These are phyloP conservation scores for Leucopsar rothschildi DNA, from an alignment of 2,113 vertebrate genomes.

Conservation along the genomic window DNA sequence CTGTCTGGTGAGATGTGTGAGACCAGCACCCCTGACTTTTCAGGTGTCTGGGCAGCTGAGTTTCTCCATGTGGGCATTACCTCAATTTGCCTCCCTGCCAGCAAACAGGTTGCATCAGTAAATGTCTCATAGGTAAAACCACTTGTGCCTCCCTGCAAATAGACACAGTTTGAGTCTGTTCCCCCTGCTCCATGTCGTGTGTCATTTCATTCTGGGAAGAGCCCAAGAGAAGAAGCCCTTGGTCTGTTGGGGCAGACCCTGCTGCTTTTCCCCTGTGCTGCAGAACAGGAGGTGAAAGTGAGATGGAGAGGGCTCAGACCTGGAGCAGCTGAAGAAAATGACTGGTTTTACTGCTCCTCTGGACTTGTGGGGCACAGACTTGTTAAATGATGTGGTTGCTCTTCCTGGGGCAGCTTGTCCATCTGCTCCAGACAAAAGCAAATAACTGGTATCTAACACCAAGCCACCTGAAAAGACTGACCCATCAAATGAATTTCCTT, in stretches of 20 bases:
- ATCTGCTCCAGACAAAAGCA: not conserved
- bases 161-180: not conserved
- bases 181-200: not conserved
- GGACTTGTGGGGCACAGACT: not conserved
- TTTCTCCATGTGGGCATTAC: rapidly evolving
- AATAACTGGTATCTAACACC: not conserved
- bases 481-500: not conserved
- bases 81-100: not conserved
- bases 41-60: not conserved
- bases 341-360: not conserved
- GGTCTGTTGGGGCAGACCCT: not conserved
- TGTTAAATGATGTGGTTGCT: not conserved
- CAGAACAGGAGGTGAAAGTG: not conserved
- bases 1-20: not conserved
- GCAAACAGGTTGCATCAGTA: not conserved
- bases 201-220: not conserved
- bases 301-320: not conserved
- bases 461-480: not conserved
- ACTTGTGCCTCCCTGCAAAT: not conserved
- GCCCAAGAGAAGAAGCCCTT: not conserved
- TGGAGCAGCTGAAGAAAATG: not conserved
- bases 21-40: not conserved
- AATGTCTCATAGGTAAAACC: not conserved
- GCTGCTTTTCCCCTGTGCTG: not conserved
- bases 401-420: not conserved